Base-by-base conservation (phyloP, 2,888 invertebrate genomes). In the Sarcophaga rosellei region DNA sequence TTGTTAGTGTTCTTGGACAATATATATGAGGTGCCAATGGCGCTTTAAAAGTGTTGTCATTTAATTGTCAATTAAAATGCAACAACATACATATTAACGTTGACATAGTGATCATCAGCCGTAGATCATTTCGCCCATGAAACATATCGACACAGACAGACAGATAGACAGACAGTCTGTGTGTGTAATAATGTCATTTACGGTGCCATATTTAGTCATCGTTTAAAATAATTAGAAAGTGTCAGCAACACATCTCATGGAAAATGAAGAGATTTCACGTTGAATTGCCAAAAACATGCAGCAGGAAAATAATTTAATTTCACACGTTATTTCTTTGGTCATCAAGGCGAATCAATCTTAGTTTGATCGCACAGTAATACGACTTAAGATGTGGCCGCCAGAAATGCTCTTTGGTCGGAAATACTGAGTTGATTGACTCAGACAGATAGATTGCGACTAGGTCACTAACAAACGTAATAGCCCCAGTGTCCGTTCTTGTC, bases 11-110 rank as follows among this genome's bases (percentile, higher is more conserved):
- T 21, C 70, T 79, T 57, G 79, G 8, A 35, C 35, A 35, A 35
- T 47, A 63, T 47, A 63, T 77, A n/a, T 78, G 70, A 74, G 69
- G 84, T 81, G 73, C 85, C 81, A 73, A 81, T 76, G 86, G 86
- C 86, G 86, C 86, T 86, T 78, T 66, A 62, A 63, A 86, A 75
- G 61, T 35, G 35, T 72, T 86, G 84, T 84, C 86, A 84, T 81
- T 84, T 84, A 84, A 81, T 75, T 86, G 86, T 86, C 86, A 86
- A 86, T 86, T 86, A 86, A 84, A 81, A 75, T 75, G 53, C 81
- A 81, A 74, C 81, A 81, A 74, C 80, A 81, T 75, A 74, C 80
- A 81, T 75, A 84, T 86, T 86, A 81, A 81, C 78, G 78, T 78
- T 86, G 86, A 84, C 84, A 78, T 57, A 72, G 78, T 86, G 86